Base-by-base conservation (phyloP, 1,140 invertebrate species). In the Eupeodes corollae region DNA sequence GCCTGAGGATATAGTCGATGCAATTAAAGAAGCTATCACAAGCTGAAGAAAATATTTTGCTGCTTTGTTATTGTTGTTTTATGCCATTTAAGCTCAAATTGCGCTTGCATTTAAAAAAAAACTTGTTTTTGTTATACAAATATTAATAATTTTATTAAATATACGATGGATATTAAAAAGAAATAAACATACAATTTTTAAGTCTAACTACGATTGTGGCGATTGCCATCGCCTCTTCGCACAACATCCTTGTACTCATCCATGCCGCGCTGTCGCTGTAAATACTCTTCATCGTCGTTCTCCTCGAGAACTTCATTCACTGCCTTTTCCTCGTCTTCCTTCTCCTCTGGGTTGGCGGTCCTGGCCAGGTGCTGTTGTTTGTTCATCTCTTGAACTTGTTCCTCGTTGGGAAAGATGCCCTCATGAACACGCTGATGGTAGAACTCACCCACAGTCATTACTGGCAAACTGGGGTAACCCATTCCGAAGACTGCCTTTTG, bases 221-320 rank as follows among this genome's bases (percentile, higher is more conserved):
- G 74, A 70, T 93, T 94, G 26, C 91, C 91, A 81, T 85, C 89
- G 3, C 91, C 91, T 43, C 88, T 70, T 44, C 84, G 79, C 65
- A 92, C 86, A 30, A 80, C 83, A 73, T 96, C 92, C 70, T 92
- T 95, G 63, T 86, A 96, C 53, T 95, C 92, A 70, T 97, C 93
- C 78, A 83, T 84, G 47, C 75, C 76, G 42, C 88, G 73, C 56
- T 79, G 71, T 51, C 77, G 75, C 5, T 69, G 74, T 42, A 91
- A 61, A 52, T 75, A 69, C 50, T 86, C 84, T 2, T 77, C 73
- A 74, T 94, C 83, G 61, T 93, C 90, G n/a, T 70, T 59, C 59
- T 71, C 63, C 55, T 89, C 85, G 42, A 77, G 70, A 53, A 79
- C 70, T 14, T 70, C 67, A 55, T 89, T 82, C 51, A 71, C 60